These are phyloP conservation scores for Epinotia ramella DNA, from an alignment of 2,888 invertebrate species.

Conservation along the genomic window DNA sequence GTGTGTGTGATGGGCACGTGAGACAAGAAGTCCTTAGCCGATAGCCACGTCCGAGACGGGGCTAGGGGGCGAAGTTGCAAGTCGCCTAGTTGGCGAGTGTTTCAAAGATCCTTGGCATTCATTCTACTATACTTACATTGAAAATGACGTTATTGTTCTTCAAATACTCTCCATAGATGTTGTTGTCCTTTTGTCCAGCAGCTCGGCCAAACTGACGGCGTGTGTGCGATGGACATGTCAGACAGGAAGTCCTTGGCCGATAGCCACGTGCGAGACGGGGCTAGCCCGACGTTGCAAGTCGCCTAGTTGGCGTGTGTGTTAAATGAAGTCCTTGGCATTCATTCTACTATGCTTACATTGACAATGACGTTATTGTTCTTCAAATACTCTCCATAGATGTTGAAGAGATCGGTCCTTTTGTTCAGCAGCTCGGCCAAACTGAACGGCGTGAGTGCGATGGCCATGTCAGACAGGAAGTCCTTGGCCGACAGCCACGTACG, in stretches of 20 bases:
- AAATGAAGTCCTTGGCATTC: too few relatives aligned
- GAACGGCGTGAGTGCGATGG: conserved; percentile 87
- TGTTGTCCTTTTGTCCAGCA: conserved; percentile 84
- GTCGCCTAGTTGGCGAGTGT: too few relatives aligned
- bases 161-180: conserved; percentile 87
- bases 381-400: conserved; percentile 87
- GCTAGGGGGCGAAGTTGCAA: conserved; percentile 73
- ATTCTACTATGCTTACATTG: conserved; percentile 65
- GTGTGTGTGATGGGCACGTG: conserved; percentile 88
- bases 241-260: conserved; percentile 78
- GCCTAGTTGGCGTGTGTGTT: too few relatives aligned
- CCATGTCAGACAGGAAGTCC: conserved; percentile 82
- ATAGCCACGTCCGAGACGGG: conserved; percentile 85
- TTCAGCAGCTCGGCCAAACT: conserved; percentile 84
- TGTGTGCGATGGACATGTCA: conserved; percentile 87
- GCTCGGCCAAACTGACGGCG: conserved; percentile 85
- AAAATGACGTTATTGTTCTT: conserved; percentile 81
- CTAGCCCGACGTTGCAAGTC: conserved; percentile 65
- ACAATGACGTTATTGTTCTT: conserved; percentile 81
- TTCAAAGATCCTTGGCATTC: too few relatives aligned
- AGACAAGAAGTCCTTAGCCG: conserved; percentile 77
- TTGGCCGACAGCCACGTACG: conserved; percentile 81
- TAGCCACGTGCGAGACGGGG: conserved; percentile 85
- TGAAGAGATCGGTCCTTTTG: conserved; percentile 73
- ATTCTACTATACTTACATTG: conserved; percentile 65